Percentiles rank a stretch among this genome's conserved stretches.
Conservation (phyloP, 2,888 invertebrate species). For the Acronicta psi region DNA sequence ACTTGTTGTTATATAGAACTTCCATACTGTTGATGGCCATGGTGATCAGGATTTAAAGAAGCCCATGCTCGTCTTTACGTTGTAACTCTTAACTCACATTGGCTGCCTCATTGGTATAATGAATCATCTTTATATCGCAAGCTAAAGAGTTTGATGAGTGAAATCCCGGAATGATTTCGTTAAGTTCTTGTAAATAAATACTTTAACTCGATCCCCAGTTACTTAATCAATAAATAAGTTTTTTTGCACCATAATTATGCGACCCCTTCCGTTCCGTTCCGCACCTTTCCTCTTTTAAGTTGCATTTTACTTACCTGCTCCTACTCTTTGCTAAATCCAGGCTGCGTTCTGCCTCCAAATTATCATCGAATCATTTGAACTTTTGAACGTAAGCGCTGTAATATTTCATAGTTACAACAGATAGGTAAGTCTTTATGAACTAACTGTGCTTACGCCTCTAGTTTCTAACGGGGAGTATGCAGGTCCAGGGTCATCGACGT, state of each 20-base stretch:
- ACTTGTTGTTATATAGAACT: too few species aligned
- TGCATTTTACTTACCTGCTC: background rate
- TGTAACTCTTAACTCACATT: too few species aligned
- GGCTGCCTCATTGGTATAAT: too few species aligned
- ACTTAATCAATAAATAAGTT: background rate
- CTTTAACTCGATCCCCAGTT: too few species aligned
- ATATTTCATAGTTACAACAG: slow-evolving; percentile 3
- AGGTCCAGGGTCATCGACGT: slow-evolving; percentile 9
- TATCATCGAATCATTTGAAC: background rate
- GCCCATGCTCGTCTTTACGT: too few species aligned
- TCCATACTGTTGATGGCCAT: too few species aligned
- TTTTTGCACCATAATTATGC: too few species aligned
- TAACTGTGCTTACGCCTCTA: slow-evolving; percentile 12
- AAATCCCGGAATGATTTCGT: too few species aligned
- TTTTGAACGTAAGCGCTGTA: background rate
- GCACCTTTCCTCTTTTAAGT: background rate
- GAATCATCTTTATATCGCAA: too few species aligned
- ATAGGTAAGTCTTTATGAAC: slow-evolving; percentile 3
- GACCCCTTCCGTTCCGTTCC: background rate
- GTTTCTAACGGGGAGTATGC: slow-evolving; percentile 4
- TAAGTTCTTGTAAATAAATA: too few species aligned
- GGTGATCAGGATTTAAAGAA: too few species aligned
- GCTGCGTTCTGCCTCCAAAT: background rate
- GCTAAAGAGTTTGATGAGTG: too few species aligned
- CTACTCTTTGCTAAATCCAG: background rate